Conservation (phyloP, 2,797 vertebrate genomes). For the Eupleurogrammus muticus region DNA sequence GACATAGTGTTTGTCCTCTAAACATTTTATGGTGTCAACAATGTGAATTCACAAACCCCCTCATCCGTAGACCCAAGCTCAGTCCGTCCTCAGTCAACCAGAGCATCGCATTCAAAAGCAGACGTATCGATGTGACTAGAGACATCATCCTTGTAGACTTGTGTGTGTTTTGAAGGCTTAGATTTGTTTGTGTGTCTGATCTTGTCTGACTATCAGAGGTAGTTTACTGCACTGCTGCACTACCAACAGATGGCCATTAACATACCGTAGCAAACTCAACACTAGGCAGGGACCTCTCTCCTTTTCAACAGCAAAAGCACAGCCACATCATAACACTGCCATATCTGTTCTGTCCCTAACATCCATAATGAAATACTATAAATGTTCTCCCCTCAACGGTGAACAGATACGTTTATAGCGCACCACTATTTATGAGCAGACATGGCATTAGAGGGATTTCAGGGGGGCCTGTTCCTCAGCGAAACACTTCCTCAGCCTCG, state of each 20-base stretch:
- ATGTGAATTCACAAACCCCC: constrained; percentile 30
- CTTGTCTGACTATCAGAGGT: constrained; percentile 75
- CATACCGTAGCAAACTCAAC: constrained; percentile 68
- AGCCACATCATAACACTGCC: constrained; percentile 36
- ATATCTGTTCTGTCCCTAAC: constrained; percentile 49
- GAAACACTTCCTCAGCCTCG: constrained; percentile 52
- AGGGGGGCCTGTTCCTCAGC: constrained; percentile 24
- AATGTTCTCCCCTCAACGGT: constrained; percentile 52
- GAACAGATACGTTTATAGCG: constrained; percentile 51
- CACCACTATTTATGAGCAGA: constrained; percentile 49
- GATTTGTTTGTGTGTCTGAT: constrained; percentile 31
- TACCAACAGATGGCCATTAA: constrained; percentile 80
- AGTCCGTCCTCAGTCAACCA: constrained; percentile 31
- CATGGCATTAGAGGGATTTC: constrained; percentile 48
- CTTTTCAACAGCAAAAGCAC: constrained; percentile 45
- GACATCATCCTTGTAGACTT: constrained; percentile 34
- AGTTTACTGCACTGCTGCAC: constrained; percentile 79
- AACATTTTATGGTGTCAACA: constrained; percentile 26
- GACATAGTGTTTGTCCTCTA: constrained; percentile 31
- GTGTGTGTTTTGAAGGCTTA: constrained; percentile 15
- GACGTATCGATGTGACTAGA: constrained; percentile 18
- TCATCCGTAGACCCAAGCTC: constrained; percentile 20
- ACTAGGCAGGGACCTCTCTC: constrained; percentile 48
- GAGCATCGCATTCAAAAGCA: constrained; percentile 26
- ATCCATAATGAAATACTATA: constrained; percentile 56